Evolutionary conservation across 2,797 vertebrate species (phyloP), one percentile per base, ranked within the genome.

Genomic region (Pelodytes ibericus): DNA sequence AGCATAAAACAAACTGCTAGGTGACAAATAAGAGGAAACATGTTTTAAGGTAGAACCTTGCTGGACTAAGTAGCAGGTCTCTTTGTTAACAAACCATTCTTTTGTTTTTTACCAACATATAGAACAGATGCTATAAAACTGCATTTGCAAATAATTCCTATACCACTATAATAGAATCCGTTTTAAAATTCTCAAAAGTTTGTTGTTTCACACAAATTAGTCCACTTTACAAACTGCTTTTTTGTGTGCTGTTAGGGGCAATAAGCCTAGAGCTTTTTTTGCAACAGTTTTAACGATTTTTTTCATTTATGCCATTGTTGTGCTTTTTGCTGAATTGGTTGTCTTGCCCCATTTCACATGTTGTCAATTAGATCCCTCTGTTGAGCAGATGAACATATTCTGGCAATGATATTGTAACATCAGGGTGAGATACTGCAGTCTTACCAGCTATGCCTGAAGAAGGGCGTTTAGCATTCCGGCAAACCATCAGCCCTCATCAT

Each of bases 281-380:
- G 24, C 49, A 53, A 53, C 24, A 24, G 49, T 53, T 16, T 53
- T 53, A 53, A 53, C 24, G 49, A 7, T 22, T 53, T 53, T 36
- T 5, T 49, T n/a, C 16, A 53, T 53, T 53, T 53, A 53, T 53
- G 8, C 7, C 18, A 7, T 26, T 31, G 13, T 5, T 61, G 61
- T 57, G 18, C 51, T 22, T 25, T 57, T 73, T 73, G 60, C 61
- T 30, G 61, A 73, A 73, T 64, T 73, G 47, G 24, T 53, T 65
- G 36, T 56, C 22, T n/a, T 57, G 30, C 49, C 24, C 47, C n/a
- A 63, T 53, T 72, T 49, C 24, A 56, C 47, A 57, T 73, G 56
- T 58, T 65, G 53, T 64, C 61, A 39, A 31, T 73, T 44, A 56
- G 24, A 73, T 41, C 31, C 26, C 5, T 57, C 22, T 57, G 26